A percentile compares a stretch with the other conserved stretches of the same genome.
These are phyloP conservation scores for Chrysomallon squamiferum DNA, from an alignment of 1,140 invertebrate species.

Conservation along the genomic window DNA sequence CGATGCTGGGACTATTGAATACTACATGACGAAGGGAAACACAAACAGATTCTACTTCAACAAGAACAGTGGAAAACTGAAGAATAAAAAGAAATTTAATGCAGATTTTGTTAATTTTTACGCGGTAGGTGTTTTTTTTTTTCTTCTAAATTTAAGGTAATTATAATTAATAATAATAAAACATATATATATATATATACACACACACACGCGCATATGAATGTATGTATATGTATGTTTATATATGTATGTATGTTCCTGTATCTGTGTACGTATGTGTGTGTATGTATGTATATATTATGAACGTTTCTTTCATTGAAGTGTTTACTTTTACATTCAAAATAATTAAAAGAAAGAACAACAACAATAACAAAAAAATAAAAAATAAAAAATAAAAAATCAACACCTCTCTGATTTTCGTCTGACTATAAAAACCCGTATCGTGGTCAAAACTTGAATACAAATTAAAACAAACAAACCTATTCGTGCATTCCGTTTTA, in stretches of 20 bases:
- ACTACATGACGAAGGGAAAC: neutral
- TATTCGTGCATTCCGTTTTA: too few relatives aligned
- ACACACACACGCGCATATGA: neutral
- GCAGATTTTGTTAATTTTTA: neutral
- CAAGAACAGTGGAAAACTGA: neutral
- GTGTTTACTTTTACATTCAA: too few relatives aligned
- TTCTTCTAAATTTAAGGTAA: neutral
- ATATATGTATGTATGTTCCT: neutral
- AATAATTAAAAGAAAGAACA: too few relatives aligned
- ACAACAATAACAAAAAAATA: too few relatives aligned
- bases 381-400: too few relatives aligned
- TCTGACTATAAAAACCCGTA: too few relatives aligned
- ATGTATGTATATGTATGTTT: neutral
- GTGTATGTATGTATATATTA: neutral
- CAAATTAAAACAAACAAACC: too few relatives aligned
- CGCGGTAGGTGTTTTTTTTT: neutral
- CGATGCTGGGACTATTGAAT: neutral
- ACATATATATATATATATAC: neutral
- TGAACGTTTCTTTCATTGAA: neutral
- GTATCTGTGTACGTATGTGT: neutral
- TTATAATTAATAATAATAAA: neutral
- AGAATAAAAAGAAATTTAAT: slow-evolving; percentile 1
- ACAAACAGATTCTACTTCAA: neutral
- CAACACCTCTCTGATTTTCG: too few relatives aligned
- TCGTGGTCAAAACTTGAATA: too few relatives aligned